Percentiles rank a stretch among this genome's conserved stretches.
These are phyloP conservation scores for Scaptomyza flava DNA, from an alignment of 2,888 invertebrate genomes.

Conservation along the genomic window DNA sequence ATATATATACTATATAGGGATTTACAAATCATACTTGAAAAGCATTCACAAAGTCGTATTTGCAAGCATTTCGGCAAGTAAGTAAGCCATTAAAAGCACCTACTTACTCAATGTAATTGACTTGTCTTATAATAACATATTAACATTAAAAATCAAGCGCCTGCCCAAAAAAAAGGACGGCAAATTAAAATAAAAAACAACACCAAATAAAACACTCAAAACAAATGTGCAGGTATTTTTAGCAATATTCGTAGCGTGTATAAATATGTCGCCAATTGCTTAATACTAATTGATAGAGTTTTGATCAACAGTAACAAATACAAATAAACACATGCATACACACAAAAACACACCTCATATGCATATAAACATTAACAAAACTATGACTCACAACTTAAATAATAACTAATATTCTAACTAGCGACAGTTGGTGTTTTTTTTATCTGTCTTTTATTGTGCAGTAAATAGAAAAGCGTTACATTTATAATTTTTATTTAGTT, in stretches of 20 bases:
- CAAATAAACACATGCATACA: constrained; percentile 14
- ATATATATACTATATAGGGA: constrained; percentile 39
- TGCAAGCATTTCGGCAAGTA: constrained; percentile 18
- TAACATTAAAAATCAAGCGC: no score
- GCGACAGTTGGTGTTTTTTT: constrained; percentile 31
- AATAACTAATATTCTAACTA: constrained; percentile 36
- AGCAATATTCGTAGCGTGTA: constrained; percentile 75
- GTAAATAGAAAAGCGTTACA: constrained; percentile 43
- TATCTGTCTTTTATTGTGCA: constrained; percentile 16
- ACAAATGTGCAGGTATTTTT: constrained; percentile 68
- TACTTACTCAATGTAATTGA: constrained; percentile 51
- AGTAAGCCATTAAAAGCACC: constrained; percentile 21
- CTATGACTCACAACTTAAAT: constrained; percentile 48
- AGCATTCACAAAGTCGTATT: constrained; percentile 21
- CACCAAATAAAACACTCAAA: constrained; percentile 21
- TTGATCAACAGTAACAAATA: constrained; percentile 33
- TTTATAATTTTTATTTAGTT: constrained; percentile 26
- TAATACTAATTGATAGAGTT: constrained; percentile 50
- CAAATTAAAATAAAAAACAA: background rate
- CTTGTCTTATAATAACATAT: constrained; percentile 32
- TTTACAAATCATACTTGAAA: constrained; percentile 31
- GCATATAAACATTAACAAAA: constrained; percentile 66
- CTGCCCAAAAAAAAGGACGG: no score
- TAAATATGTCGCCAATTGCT: constrained; percentile 70
- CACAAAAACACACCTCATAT: constrained; percentile 56